Base-by-base conservation (phyloP, 2,113 vertebrate genomes). In the Eubucco bourcierii region DNA sequence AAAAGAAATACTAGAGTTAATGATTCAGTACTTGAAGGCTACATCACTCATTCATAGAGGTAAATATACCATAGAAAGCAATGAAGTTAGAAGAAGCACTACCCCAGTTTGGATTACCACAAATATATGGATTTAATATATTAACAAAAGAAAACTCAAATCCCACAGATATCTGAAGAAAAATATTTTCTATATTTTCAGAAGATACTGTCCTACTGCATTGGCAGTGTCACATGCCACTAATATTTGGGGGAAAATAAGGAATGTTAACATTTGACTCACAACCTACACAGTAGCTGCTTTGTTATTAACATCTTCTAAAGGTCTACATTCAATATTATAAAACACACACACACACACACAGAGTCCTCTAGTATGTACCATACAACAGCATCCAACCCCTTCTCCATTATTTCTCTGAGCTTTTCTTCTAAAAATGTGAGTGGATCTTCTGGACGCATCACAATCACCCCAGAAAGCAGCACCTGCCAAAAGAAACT, bases 391-490 rank as follows among this genome's bases (percentile, higher is more conserved):
- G 53, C 44, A 93, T 94, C 71, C 29, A 91, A 82, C 53, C 94
- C 96, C 31, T 94, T 97, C 93, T 91, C 83, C 90, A 94, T 94
- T 44, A 98, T 96, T 90, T 88, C 59, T 85, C 76, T 97, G 37
- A 98, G 89, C 75, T 97, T 98, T 97, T 96, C 81, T 90, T 98
- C 96, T 90, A 98, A 96, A 96, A 97, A 97, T 27, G 2, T 72
- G 34, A 98, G 91, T 24, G 97, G 96, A 76, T 97, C 96, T 73
- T 96, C 88, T 58, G 97, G 96, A 87, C 55, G 84, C 59, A 79
- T 93, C 87, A 94, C 58, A 95, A 97, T 94, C 58, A 97, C 58
- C 44, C 95, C 95, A 88, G 95, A 97, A 63, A 98, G 87, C 60
- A 98, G 91, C 18, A 96, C 89, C 97, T 96, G 53, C n/a, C 63